Evolutionary conservation across 2,888 invertebrate genomes (phyloP).

Genomic region (Cephus pulcher): DNA sequence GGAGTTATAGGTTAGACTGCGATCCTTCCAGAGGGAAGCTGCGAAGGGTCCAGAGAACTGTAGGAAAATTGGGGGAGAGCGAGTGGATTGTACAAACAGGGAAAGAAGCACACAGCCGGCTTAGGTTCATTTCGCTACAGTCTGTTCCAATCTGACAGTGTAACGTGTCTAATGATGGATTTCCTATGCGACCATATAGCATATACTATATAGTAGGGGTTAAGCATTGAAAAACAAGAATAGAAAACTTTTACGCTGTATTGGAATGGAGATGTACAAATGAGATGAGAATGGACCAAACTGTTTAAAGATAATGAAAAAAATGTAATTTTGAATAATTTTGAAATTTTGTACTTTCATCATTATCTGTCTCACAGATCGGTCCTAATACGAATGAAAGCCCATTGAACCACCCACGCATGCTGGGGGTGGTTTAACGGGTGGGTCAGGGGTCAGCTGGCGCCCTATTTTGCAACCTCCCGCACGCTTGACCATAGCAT

Average conservation of each 20-base stretch:
- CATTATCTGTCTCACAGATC: neutral
- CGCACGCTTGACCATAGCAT: conserved; percentile 60
- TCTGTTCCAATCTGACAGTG: conserved; percentile 40
- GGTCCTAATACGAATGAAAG: neutral
- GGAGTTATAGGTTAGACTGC: too few relatives aligned
- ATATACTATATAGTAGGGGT: too few relatives aligned
- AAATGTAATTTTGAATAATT: too few relatives aligned
- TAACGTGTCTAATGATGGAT: conserved; percentile 25
- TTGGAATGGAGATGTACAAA: too few relatives aligned
- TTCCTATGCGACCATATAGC: neutral
- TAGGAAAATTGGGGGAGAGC: conserved; percentile 30
- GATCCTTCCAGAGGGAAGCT: too few relatives aligned
- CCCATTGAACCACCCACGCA: conserved; percentile 43
- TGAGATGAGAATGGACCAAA: too few relatives aligned
- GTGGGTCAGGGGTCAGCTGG: conserved; percentile 31
- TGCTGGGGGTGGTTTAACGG: conserved; percentile 1
- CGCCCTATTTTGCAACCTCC: conserved; percentile 48
- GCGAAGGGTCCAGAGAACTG: neutral
- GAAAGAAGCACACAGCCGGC: conserved; percentile 44
- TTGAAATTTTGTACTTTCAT: too few relatives aligned
- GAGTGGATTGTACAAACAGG: conserved; percentile 54
- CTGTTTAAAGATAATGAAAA: too few relatives aligned
- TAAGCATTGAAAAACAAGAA: too few relatives aligned
- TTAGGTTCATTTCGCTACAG: conserved; percentile 45
- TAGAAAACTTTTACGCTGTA: too few relatives aligned